These are phyloP conservation scores for Tipula vernalis DNA, from an alignment of 2,888 invertebrate species.

Conservation along the genomic window DNA sequence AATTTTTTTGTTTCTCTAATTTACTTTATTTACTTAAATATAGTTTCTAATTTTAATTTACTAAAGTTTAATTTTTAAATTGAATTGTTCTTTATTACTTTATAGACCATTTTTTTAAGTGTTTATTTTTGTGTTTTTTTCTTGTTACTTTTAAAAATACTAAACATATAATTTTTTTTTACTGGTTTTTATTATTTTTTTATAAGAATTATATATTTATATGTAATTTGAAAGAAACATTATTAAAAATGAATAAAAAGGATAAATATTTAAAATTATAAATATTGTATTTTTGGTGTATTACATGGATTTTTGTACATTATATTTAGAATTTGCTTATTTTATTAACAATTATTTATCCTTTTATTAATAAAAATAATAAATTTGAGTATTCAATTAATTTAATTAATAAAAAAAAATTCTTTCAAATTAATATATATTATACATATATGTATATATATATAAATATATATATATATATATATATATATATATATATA, in stretches of 20 bases:
- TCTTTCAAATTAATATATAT: neutral
- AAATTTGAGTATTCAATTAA: neutral
- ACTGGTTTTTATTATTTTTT: neutral
- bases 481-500: no score
- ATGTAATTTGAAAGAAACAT: neutral
- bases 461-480: no score
- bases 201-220: neutral
- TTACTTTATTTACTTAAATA: neutral
- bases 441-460: no score
- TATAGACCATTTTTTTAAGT: neutral
- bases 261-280: constrained; percentile 4
- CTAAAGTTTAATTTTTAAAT: neutral
- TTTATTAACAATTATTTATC: neutral
- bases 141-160: neutral
- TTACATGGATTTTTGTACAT: neutral
- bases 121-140: neutral
- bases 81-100: neutral
- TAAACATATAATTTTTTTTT: neutral
- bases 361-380: neutral
- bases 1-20: neutral
- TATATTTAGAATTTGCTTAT: neutral
- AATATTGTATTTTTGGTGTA: constrained; percentile 4
- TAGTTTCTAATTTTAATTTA: neutral
- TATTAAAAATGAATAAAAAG: neutral
- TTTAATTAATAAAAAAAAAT: neutral